A percentile compares a stretch with the other conserved stretches of the same genome.
Conservation (phyloP, 2,888 invertebrate genomes). For the Belgica antarctica region DNA sequence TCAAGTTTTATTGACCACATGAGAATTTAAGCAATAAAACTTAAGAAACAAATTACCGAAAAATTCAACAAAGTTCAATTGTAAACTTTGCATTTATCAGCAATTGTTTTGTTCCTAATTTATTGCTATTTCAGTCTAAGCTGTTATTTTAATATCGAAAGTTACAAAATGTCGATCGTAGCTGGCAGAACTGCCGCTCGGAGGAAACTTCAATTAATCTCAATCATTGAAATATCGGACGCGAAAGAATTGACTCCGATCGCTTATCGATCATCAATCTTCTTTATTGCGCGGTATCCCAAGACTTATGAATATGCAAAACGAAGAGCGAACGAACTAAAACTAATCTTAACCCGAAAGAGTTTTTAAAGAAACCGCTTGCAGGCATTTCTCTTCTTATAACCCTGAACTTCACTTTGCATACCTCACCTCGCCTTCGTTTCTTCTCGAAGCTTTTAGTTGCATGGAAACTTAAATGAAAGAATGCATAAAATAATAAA, state of each 20-base stretch:
- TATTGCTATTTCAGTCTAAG: constrained; percentile 1
- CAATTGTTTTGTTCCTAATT: constrained; percentile 22
- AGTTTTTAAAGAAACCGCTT: neutral
- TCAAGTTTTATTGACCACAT: too few species aligned
- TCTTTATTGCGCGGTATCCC: neutral
- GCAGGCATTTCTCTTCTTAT: constrained; percentile 1
- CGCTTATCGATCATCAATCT: constrained; percentile 27
- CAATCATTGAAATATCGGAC: neutral
- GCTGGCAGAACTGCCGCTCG: constrained; percentile 11
- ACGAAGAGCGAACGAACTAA: constrained; percentile 20
- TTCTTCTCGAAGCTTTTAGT: neutral
- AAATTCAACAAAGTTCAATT: too few species aligned
- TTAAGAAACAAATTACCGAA: too few species aligned
- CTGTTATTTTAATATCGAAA: constrained; percentile 15
- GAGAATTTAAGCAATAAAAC: too few species aligned
- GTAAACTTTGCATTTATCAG: neutral
- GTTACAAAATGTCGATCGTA: constrained; percentile 14
- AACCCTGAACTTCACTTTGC: neutral
- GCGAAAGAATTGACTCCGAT: neutral
- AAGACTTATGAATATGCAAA: constrained; percentile 27
- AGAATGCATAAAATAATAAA: constrained; percentile 11
- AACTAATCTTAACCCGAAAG: constrained; percentile 5
- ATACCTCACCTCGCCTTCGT: constrained; percentile 11
- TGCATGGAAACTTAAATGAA: constrained; percentile 2
- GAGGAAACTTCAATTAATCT: constrained; percentile 17